phyloP scores from a whole-genome alignment of 2,797 vertebrate species.

The Enteromius radiatus region DNA sequence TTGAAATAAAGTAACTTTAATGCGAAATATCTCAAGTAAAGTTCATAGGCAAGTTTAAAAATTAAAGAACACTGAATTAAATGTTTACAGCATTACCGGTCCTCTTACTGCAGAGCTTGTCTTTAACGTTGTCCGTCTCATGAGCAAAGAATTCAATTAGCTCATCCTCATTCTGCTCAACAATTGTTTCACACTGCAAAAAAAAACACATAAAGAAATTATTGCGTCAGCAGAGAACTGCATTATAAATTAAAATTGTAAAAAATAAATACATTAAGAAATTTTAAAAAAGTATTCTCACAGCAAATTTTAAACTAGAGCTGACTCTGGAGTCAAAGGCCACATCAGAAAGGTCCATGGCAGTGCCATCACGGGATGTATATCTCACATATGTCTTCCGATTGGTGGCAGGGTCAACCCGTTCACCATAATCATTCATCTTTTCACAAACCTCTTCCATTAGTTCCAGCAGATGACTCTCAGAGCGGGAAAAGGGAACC shows the following conservation, averaged over 20 bases:
- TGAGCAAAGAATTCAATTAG: constrained; percentile 93
- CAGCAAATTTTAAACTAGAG: constrained; percentile 88
- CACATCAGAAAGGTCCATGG: constrained; percentile 85
- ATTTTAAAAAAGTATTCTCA: constrained; percentile 69
- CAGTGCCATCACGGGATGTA: constrained; percentile 80
- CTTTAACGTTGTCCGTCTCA: constrained; percentile 91
- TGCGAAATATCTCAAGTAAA: neutral
- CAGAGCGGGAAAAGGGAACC: constrained; percentile 91
- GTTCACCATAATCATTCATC: constrained; percentile 94
- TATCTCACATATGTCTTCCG: constrained; percentile 87
- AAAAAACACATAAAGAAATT: constrained; percentile 9
- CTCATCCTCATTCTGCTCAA: constrained; percentile 94
- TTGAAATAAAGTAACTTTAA: neutral
- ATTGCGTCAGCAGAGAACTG: neutral
- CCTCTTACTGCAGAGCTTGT: constrained; percentile 93
- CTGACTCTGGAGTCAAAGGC: constrained; percentile 85
- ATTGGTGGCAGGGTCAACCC: constrained; percentile 77
- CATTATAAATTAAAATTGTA: neutral
- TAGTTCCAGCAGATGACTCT: constrained; percentile 91
- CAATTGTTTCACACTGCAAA: constrained; percentile 92
- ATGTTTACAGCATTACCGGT: constrained; percentile 79
- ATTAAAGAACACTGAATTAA: neutral
- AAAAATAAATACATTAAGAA: neutral
- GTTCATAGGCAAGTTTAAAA: neutral
- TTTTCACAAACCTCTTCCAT: constrained; percentile 91